Percentiles rank a stretch among this genome's conserved stretches.
Evolutionary conservation across 2,888 invertebrate genomes (phyloP).

Genomic region (Bugulina stolonifera): DNA sequence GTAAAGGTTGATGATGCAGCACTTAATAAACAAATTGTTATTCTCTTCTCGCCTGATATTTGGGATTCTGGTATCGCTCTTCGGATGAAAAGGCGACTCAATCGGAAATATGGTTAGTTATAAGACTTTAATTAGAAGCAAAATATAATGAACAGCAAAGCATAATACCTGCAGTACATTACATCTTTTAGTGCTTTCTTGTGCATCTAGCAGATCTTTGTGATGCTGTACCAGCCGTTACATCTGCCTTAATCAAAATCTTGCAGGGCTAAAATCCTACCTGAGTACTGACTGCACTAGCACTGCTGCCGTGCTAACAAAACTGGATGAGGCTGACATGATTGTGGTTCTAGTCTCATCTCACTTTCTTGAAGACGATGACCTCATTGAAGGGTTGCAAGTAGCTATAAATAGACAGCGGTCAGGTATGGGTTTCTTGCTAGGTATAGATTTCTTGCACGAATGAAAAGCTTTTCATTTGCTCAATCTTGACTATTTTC

Average conservation of each 20-base stretch:
- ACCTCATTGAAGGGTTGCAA: constrained; percentile 41
- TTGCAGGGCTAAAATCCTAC: background rate
- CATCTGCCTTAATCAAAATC: too few species aligned
- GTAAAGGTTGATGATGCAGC: background rate
- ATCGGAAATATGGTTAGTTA: background rate
- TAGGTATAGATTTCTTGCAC: too few species aligned
- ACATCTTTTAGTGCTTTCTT: too few species aligned
- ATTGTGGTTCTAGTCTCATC: constrained; percentile 41
- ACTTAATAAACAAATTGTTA: background rate
- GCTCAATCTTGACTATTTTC: too few species aligned
- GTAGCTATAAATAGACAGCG: constrained; percentile 39
- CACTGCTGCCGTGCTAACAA: constrained; percentile 31
- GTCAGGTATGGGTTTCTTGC: too few species aligned
- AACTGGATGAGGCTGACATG: constrained; percentile 36
- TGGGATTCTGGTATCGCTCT: background rate
- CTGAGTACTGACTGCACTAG: constrained; percentile 30
- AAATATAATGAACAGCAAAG: too few species aligned
- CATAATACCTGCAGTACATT: too few species aligned
- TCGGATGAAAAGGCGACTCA: background rate
- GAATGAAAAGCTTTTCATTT: too few species aligned
- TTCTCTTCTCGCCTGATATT: background rate
- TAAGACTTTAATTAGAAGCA: too few species aligned
- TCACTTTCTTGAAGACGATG: constrained; percentile 35
- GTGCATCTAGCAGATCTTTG: too few species aligned
- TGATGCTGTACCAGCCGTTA: too few species aligned